A percentile compares a stretch with the other conserved stretches of the same genome.
phyloP scores from a whole-genome alignment of 2,113 vertebrate genomes.

The Axis porcinus region DNA sequence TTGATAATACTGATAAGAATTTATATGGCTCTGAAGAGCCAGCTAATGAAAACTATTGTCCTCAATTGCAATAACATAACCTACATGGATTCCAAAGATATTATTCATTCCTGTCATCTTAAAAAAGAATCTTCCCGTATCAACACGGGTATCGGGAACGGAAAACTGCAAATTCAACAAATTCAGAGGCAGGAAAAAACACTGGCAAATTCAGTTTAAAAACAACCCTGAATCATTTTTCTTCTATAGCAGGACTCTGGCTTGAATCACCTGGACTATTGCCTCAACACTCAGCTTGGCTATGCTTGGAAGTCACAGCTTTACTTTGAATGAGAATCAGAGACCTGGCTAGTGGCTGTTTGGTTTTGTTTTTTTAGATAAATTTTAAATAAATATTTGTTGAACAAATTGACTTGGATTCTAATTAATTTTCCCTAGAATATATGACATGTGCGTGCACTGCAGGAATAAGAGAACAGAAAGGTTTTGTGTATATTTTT shows the following conservation, averaged over 20 bases:
- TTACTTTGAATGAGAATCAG: background rate
- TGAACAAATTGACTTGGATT: background rate
- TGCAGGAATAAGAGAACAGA: background rate
- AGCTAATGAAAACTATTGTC: conserved; percentile 23
- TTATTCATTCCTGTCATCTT: background rate
- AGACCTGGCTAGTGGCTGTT: background rate
- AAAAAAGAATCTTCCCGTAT: background rate
- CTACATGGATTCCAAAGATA: background rate
- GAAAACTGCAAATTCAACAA: background rate
- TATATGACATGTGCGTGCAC: background rate
- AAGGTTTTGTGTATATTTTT: background rate
- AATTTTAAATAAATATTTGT: conserved; percentile 23
- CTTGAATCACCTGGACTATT: background rate
- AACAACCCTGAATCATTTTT: background rate
- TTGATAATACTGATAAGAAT: conserved; percentile 31
- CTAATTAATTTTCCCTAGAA: background rate
- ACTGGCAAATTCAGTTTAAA: conserved; percentile 5
- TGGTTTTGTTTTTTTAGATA: background rate
- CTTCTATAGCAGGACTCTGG: background rate
- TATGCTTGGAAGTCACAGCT: background rate
- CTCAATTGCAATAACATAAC: background rate
- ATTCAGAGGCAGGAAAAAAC: background rate
- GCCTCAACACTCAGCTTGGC: background rate
- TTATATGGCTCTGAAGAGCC: conserved; percentile 6
- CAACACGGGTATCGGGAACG: background rate